phyloP scores from a whole-genome alignment of 37 sponge, comb jelly and placozoan genomes.

The Ephydatia muelleri region DNA sequence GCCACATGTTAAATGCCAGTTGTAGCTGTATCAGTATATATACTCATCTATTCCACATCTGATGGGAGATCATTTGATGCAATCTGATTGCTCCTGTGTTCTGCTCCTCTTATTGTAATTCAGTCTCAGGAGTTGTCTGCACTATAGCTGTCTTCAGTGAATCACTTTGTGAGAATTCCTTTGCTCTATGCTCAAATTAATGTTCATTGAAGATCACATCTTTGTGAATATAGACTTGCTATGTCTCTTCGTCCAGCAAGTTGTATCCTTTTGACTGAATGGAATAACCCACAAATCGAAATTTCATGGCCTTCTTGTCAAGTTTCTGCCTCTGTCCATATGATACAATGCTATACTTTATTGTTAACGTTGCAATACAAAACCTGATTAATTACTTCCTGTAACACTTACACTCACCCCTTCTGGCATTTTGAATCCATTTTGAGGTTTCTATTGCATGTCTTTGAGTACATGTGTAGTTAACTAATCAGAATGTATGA shows the following conservation, averaged over 20 bases:
- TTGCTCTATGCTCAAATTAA: constrained; percentile 25
- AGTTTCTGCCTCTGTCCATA: constrained; percentile 34
- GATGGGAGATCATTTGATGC: neutral
- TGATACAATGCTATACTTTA: constrained; percentile 40
- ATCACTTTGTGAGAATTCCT: neutral
- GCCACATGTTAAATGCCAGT: neutral
- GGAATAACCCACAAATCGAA: constrained; percentile 46
- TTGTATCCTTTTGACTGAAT: constrained; percentile 54
- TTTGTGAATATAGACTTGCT: constrained; percentile 14
- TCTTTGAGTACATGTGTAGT: no score
- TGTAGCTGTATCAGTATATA: constrained; percentile 19
- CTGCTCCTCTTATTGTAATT: neutral
- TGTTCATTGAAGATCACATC: constrained; percentile 44
- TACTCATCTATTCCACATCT: constrained; percentile 6
- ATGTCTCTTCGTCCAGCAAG: constrained; percentile 21
- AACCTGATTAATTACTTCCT: no score
- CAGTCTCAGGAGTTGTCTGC: neutral
- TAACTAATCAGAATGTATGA: no score
- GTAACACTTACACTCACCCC: no score
- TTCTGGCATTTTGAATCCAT: no score
- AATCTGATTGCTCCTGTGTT: no score
- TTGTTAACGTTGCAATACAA: no score
- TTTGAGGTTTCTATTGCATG: no score
- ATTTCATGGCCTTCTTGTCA: constrained; percentile 46
- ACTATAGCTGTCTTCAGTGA: neutral